These are phyloP conservation scores for Delphinapterus leucas DNA, from an alignment of 2,113 vertebrate species.

Conservation along the genomic window DNA sequence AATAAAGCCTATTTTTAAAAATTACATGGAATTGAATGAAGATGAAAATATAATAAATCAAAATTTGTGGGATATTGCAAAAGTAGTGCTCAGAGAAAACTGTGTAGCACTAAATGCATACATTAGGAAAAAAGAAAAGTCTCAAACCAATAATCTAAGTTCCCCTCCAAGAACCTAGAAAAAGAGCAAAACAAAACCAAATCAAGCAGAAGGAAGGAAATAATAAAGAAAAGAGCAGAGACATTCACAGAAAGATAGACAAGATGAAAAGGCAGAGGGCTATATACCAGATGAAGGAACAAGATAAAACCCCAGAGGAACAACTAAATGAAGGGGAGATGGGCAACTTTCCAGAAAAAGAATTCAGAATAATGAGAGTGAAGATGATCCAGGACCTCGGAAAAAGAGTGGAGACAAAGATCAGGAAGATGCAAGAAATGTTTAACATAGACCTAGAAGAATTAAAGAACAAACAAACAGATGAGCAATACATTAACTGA, in stretches of 20 bases:
- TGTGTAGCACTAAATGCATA: neutral
- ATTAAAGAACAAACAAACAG: too few relatives aligned
- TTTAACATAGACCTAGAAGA: too few relatives aligned
- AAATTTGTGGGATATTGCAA: neutral
- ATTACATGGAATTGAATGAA: neutral
- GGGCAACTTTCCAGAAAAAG: too few relatives aligned
- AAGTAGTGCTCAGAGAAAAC: neutral
- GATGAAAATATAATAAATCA: neutral
- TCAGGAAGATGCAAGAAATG: too few relatives aligned
- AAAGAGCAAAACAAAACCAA: neutral
- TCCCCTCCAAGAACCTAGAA: neutral
- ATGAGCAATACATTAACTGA: too few relatives aligned
- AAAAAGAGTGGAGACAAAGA: too few relatives aligned
- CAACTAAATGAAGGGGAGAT: too few relatives aligned
- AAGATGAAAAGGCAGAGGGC: too few relatives aligned
- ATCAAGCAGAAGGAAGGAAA: neutral
- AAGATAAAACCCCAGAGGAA: too few relatives aligned
- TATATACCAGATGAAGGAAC: too few relatives aligned
- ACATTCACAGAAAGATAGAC: neutral
- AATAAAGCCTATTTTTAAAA: neutral
- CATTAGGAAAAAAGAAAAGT: neutral
- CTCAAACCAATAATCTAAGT: neutral
- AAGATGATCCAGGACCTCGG: too few relatives aligned
- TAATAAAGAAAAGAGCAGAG: neutral
- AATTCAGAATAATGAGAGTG: too few relatives aligned